A percentile compares a stretch with the other conserved stretches of the same genome.
Conservation (phyloP, 2,888 invertebrate genomes). For the Dryomyza anilis region DNA sequence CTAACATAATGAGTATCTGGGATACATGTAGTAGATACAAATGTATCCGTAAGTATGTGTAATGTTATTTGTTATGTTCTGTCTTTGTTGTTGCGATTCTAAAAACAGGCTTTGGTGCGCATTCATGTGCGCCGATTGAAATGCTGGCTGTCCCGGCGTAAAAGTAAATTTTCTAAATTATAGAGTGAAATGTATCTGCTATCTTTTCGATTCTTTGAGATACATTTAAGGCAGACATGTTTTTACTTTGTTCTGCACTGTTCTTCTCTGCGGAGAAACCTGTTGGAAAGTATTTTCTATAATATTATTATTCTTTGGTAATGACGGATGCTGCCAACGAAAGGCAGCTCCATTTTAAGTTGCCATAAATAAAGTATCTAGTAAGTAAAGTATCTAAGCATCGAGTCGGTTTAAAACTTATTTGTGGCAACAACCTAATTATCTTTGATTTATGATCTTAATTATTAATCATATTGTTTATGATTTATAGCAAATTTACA, state of each 20-base stretch:
- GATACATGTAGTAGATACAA: too few relatives aligned
- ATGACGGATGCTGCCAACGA: too few relatives aligned
- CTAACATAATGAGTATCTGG: not conserved
- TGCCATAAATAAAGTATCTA: too few relatives aligned
- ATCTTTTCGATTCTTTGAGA: not conserved
- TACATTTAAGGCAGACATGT: not conserved
- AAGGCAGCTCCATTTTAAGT: too few relatives aligned
- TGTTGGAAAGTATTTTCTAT: not conserved
- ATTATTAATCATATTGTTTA: too few relatives aligned
- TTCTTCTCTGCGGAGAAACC: not conserved
- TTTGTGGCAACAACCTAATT: too few relatives aligned
- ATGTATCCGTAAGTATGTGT: not conserved
- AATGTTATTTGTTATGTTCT: not conserved
- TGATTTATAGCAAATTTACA: too few relatives aligned
- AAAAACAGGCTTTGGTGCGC: not conserved
- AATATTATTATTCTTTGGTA: too few relatives aligned
- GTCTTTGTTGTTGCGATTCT: not conserved
- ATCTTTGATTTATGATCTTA: too few relatives aligned
- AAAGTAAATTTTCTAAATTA: not conserved
- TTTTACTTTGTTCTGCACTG: not conserved
- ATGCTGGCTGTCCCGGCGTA: not conserved
- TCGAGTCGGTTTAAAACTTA: too few relatives aligned
- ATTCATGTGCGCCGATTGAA: not conserved
- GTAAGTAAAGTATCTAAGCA: too few relatives aligned
- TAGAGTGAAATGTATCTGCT: not conserved